phyloP scores from a whole-genome alignment of 2,113 vertebrate genomes.

The Oriolus oriolus region DNA sequence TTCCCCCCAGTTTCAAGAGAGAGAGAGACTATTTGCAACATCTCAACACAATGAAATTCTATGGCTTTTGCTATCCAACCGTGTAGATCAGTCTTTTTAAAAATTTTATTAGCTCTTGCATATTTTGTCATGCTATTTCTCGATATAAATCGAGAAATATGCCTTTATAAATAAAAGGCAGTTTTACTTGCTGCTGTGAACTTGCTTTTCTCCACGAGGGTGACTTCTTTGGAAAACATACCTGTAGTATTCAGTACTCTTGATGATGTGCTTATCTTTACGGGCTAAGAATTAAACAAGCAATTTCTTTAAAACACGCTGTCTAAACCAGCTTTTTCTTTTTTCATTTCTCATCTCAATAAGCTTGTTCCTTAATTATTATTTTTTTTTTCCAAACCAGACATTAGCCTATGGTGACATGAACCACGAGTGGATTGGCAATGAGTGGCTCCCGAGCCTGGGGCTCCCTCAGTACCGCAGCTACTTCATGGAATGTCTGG shows the following conservation, averaged over 20 bases:
- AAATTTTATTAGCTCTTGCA: neutral
- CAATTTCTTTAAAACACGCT: neutral
- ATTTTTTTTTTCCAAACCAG: constrained; percentile 56
- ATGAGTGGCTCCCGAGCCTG: constrained; percentile 94
- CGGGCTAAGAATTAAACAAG: neutral
- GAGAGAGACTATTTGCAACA: neutral
- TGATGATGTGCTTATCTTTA: neutral
- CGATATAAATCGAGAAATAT: neutral
- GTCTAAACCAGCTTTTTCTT: neutral
- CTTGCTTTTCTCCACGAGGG: neutral
- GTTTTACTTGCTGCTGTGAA: neutral
- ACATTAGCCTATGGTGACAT: constrained; percentile 95
- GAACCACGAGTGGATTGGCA: constrained; percentile 99
- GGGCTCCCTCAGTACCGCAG: constrained; percentile 95
- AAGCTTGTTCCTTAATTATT: neutral
- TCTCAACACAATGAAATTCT: neutral
- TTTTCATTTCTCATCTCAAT: neutral
- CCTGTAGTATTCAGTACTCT: neutral
- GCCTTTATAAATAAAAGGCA: no score
- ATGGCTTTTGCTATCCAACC: neutral
- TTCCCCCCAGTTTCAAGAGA: neutral
- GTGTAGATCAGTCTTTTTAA: neutral
- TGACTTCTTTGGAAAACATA: neutral
- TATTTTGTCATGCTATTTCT: neutral
- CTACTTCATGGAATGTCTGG: constrained; percentile 98